Conservation (phyloP, 2,113 vertebrate species). For the Herpailurus yagouaroundi region DNA sequence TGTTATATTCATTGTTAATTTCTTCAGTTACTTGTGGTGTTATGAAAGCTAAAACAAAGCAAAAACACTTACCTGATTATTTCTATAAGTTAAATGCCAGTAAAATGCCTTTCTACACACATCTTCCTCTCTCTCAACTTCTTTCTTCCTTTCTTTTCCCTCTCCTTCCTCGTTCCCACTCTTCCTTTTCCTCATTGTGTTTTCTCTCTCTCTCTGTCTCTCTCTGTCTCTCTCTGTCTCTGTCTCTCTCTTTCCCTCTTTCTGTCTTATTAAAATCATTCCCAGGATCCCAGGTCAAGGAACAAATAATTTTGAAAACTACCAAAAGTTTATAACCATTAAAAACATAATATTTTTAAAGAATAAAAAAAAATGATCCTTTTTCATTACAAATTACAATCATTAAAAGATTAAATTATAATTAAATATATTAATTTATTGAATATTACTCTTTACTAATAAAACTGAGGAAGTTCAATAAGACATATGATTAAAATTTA, state of each 20-base stretch:
- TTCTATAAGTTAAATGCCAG: background rate
- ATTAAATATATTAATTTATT: background rate
- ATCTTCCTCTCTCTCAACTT: background rate
- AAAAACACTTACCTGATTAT: background rate
- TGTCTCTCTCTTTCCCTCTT: background rate
- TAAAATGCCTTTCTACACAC: background rate
- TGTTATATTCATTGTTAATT: constrained; percentile 33
- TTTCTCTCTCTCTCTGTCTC: background rate
- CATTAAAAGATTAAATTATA: background rate
- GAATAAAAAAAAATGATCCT: background rate
- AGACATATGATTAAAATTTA: background rate
- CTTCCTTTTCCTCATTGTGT: too few relatives aligned
- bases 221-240: background rate
- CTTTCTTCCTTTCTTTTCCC: too few relatives aligned
- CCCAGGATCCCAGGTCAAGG: background rate
- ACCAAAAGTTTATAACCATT: background rate
- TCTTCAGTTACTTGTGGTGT: background rate
- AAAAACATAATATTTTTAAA: background rate
- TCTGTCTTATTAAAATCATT: background rate
- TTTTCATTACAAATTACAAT: background rate
- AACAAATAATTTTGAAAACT: background rate
- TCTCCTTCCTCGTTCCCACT: too few relatives aligned
- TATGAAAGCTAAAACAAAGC: constrained; percentile 26
- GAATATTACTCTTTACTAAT: background rate
- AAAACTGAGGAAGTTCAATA: background rate